These are phyloP conservation scores for Cydia amplana DNA, from an alignment of 1,140 invertebrate genomes.

Conservation along the genomic window DNA sequence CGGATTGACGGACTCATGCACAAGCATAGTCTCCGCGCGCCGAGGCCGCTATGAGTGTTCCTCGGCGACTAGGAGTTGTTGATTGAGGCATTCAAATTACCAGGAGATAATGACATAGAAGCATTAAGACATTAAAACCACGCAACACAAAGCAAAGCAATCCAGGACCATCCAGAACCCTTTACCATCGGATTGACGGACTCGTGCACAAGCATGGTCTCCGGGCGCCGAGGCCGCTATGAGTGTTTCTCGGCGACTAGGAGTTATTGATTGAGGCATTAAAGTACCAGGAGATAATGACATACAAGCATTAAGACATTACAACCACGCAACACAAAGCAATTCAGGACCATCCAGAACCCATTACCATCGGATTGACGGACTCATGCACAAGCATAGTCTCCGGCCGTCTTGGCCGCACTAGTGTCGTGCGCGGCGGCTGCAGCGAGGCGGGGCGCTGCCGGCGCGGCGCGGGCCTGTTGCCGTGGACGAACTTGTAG, in stretches of 20 bases:
- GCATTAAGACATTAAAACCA: too few species aligned
- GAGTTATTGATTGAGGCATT: too few species aligned
- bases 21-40: conserved; percentile 57
- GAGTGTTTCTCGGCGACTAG: too few species aligned
- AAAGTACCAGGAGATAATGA: not conserved
- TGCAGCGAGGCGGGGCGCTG: conserved; percentile 56
- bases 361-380: conserved; percentile 52
- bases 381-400: conserved; percentile 59
- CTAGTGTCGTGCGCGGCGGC: conserved; percentile 41
- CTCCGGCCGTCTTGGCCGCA: conserved; percentile 49
- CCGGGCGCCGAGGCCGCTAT: conserved; percentile 38
- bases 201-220: conserved; percentile 34
- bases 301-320: not conserved
- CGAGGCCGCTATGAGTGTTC: conserved; percentile 20
- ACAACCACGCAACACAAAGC: not conserved
- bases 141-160: not conserved
- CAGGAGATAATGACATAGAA: too few species aligned
- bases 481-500: conserved; percentile 51
- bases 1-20: conserved; percentile 53
- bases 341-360: conserved; percentile 34
- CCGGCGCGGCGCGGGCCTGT: conserved; percentile 31
- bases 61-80: too few species aligned
- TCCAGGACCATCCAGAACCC: not conserved
- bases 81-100: too few species aligned
- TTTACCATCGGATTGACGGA: too few species aligned